Percentiles rank a stretch among this genome's conserved stretches.
Evolutionary conservation across 2,797 vertebrate genomes (phyloP).

Genomic region (Borostomias antarcticus): DNA sequence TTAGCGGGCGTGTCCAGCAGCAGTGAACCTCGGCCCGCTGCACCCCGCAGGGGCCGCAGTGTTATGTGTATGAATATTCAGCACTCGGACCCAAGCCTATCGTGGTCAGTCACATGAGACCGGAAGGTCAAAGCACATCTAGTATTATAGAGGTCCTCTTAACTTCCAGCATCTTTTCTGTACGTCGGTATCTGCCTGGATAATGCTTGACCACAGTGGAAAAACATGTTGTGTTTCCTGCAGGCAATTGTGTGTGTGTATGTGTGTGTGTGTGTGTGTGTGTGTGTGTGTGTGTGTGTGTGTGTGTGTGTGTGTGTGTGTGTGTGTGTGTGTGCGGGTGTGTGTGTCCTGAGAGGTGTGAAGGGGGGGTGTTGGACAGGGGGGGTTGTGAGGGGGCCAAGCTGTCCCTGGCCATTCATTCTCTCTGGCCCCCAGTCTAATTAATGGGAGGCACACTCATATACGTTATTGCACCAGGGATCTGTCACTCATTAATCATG

Average conservation of each 20-base stretch:
- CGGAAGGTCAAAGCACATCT: conserved; percentile 3
- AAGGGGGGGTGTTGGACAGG: conserved; percentile 70
- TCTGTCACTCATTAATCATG: conserved; percentile 99
- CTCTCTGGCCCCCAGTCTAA: conserved; percentile 88
- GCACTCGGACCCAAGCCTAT: not conserved
- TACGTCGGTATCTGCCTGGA: too few species aligned
- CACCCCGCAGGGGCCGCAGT: not conserved
- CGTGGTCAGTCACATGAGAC: conserved; percentile 2
- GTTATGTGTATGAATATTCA: conserved; percentile 10
- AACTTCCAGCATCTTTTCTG: conserved; percentile 10
- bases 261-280: conserved; percentile 27
- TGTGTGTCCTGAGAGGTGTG: conserved; percentile 69
- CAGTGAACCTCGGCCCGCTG: conserved; percentile 21
- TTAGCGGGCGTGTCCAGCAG: conserved; percentile 4
- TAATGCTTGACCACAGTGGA: not conserved
- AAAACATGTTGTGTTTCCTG: conserved; percentile 15
- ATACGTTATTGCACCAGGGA: conserved; percentile 91
- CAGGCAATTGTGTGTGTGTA: conserved; percentile 4
- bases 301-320: conserved; percentile 21
- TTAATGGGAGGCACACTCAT: conserved; percentile 92
- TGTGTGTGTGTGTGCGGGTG: conserved; percentile 30
- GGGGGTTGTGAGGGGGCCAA: conserved; percentile 58
- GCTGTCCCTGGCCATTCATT: conserved; percentile 84
- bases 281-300: conserved; percentile 32
- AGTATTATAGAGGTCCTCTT: not conserved